Evolutionary conservation across 2,113 vertebrate genomes (phyloP), one percentile per base, ranked within the genome.

Genomic region (Nansenia antarctica): DNA sequence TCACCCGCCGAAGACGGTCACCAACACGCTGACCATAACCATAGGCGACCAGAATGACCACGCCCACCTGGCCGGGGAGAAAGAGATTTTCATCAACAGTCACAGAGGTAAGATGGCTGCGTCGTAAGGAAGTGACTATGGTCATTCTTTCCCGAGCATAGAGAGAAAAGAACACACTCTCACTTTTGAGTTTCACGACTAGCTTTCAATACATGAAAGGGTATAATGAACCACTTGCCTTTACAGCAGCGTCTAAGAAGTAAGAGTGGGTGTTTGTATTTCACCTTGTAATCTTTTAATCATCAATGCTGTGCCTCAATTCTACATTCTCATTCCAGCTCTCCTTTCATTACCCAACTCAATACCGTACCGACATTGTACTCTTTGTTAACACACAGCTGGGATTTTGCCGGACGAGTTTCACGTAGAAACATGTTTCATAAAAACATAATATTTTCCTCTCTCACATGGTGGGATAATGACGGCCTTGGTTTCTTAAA

Each of bases 41-140:
- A 88, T 96, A 2, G 95, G 95, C 5, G 95, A 97, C 74, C 91
- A 94, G 73, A 96, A 96, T 0, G 95, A 96, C 86, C 94, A 96
- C 15, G 90, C 91, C 26, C 95, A 96, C 5, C 32, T 87, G 54
- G 72, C 92, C 3, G 95, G 93, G 47, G 91, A 94, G 62, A 97
- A 96, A 78, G 92, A 89, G 0, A 83, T 96, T 60, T 94, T 91
- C 77, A 90, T 95, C 77, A 94, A 93, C 76, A 89, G 80, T 65
- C 88, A 92, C 80, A 75, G 85, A 93, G 95, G 95, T 96, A 74
- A 89, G 90, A 58, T 9, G 6, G 9, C 31, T 24, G 15, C 12
- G n/a, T n/a, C n/a, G n/a, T n/a, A n/a, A n/a, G n/a, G n/a, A n/a
- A n/a, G n/a, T n/a, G n/a, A n/a, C n/a, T n/a, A n/a, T n/a, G n/a